Base-by-base conservation (phyloP, 2,797 vertebrate species). In the Parotocinclus haroldoi region DNA sequence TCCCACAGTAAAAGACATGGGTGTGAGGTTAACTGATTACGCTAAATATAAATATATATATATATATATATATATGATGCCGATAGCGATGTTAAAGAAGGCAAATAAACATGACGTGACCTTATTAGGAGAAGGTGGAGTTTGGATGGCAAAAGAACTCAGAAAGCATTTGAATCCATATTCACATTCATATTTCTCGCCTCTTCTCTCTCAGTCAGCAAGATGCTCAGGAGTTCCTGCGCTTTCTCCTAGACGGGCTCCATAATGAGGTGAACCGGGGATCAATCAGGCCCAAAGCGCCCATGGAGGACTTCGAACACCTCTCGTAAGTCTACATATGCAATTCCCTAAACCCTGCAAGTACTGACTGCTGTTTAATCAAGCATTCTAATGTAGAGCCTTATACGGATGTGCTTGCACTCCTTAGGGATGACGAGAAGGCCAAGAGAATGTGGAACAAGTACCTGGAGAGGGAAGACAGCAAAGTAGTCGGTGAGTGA, bases 161-260 rank as follows among this genome's bases (percentile, higher is more conserved):
- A n/a, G n/a, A n/a, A n/a, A n/a, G n/a, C n/a, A n/a, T n/a, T n/a
- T n/a, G n/a, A n/a, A n/a, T n/a, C n/a, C n/a, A n/a, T n/a, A n/a
- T n/a, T n/a, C n/a, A n/a, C n/a, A 45, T 45, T 40, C 59, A 10
- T 38, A 7, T 38, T 40, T 40, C 19, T 13, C 10, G 46, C 16
- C 56, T 45, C 66, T 3, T 52, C 8, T 59, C 3, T 9, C 74
- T 50, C 83, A 98, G 96, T 85, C 96, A 98, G 83, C 96, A 99
- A 83, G 96, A 99, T 7, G 95, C 96, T 4, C 96, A 99, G 84
- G 96, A 99, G 67, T 99, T 99, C 69, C 88, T 99, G 71, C 89
- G 95, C 58, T 98, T 94, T 81, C 84, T 99, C 40, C 79, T 99
- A 45, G 96, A 98, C 0, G 95, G 96, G 3, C 92, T 99, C 61